phyloP scores from a whole-genome alignment of 1,140 invertebrate genomes.

The Diorhabda carinulata region DNA sequence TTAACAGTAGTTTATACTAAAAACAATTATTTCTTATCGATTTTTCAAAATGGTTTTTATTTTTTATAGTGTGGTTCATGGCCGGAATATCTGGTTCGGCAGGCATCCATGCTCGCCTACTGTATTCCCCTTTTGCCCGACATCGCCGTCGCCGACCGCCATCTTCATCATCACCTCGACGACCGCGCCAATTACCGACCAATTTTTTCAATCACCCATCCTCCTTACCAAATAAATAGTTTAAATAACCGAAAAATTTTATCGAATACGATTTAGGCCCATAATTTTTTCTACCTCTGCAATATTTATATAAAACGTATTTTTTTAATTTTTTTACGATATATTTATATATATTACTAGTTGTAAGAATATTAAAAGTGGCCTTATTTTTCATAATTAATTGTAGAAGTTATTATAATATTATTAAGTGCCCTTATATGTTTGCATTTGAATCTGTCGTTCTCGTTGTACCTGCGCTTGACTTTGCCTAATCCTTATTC shows the following conservation, averaged over 20 bases:
- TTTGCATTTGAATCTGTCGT: conserved; percentile 29
- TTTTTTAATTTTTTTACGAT: conserved; percentile 26
- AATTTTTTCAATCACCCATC: conserved; percentile 10
- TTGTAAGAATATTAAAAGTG: conserved; percentile 28
- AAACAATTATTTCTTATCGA: no score
- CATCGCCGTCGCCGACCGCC: conserved; percentile 30
- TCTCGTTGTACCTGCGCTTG: conserved; percentile 12
- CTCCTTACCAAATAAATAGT: conserved; percentile 8
- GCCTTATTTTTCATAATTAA: conserved; percentile 37
- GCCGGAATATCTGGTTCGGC: conserved; percentile 33
- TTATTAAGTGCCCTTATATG: conserved; percentile 32
- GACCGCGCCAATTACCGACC: conserved; percentile 11
- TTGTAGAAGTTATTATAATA: conserved; percentile 10
- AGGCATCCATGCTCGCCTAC: conserved; percentile 40
- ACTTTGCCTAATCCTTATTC: conserved; percentile 23
- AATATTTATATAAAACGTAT: conserved; percentile 27
- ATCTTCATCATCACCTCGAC: conserved; percentile 1
- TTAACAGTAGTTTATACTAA: no score
- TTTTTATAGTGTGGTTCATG: conserved; percentile 44
- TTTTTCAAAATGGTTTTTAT: not conserved
- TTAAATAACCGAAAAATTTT: conserved; percentile 15
- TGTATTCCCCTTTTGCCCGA: conserved; percentile 35
- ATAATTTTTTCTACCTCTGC: conserved; percentile 32
- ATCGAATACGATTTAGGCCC: conserved; percentile 16
- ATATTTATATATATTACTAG: conserved; percentile 15